Conservation (phyloP, 2,797 vertebrate genomes). For the Gila robusta region DNA sequence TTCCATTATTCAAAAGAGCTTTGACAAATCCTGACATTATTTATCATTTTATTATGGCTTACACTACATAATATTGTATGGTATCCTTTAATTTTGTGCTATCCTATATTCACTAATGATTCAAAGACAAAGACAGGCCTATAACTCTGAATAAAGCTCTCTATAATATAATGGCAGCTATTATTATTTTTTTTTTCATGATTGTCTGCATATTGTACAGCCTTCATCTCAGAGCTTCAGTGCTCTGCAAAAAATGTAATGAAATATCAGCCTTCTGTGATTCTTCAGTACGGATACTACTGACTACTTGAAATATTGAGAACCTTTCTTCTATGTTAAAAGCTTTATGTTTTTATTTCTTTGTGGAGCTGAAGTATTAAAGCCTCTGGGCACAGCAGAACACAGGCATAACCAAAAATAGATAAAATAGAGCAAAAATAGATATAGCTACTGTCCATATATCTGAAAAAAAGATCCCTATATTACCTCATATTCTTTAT, state of each 20-base stretch:
- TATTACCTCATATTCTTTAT: background rate
- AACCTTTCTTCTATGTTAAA: background rate
- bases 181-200: background rate
- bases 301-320: background rate
- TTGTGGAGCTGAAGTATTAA: background rate
- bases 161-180: background rate
- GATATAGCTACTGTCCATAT: background rate
- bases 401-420: background rate
- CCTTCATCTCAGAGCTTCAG: background rate
- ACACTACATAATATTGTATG: background rate
- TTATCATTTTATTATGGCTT: background rate
- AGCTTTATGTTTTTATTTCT: slow-evolving; percentile 18
- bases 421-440: background rate
- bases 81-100: background rate
- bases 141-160: background rate
- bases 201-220: background rate
- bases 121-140: background rate
- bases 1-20: background rate
- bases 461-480: background rate
- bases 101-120: background rate
- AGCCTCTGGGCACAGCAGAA: background rate
- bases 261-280: background rate
- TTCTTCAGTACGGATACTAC: background rate
- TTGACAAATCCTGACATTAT: background rate
- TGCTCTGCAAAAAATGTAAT: background rate